phyloP scores from a whole-genome alignment of 1,140 invertebrate species.

The Copidosoma floridanum region DNA sequence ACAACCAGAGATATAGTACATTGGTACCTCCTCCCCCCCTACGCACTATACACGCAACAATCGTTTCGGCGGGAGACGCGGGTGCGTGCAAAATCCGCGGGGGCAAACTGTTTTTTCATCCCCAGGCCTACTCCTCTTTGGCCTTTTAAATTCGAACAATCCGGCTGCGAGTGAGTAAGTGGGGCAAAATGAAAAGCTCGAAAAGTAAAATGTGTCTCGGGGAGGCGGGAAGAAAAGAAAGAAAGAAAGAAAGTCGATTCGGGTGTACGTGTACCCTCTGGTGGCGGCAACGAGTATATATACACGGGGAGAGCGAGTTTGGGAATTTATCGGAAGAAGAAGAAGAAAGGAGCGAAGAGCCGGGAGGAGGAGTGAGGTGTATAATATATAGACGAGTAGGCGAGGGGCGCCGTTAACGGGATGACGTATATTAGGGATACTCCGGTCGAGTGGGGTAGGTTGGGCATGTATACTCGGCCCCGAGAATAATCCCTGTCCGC shows the following conservation, averaged over 20 bases:
- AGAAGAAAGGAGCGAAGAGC: slow-evolving; percentile 15
- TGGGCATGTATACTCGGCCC: slow-evolving; percentile 42
- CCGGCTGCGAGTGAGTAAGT: slow-evolving; percentile 7
- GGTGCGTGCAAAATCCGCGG: too few relatives aligned
- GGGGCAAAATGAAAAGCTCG: slow-evolving; percentile 22
- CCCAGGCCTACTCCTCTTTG: too few relatives aligned
- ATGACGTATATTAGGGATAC: slow-evolving; percentile 59
- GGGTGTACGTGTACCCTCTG: too few relatives aligned
- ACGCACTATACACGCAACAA: too few relatives aligned
- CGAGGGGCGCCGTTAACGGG: slow-evolving; percentile 50
- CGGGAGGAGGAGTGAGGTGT: slow-evolving; percentile 18
- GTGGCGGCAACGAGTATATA: too few relatives aligned
- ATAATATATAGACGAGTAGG: slow-evolving; percentile 17
- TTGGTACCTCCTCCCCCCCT: too few relatives aligned
- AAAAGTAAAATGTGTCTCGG: background rate
- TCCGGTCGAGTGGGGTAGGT: slow-evolving; percentile 53
- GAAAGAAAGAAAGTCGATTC: slow-evolving; percentile 20
- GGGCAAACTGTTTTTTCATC: too few relatives aligned
- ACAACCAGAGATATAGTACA: too few relatives aligned
- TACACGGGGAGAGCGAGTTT: background rate
- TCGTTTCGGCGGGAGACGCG: too few relatives aligned
- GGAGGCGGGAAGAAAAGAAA: background rate
- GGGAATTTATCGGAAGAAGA: background rate
- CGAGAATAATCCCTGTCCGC: slow-evolving; percentile 51
- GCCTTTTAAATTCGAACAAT: background rate